A percentile compares a stretch with the other conserved stretches of the same genome.
phyloP scores from a whole-genome alignment of 2,888 invertebrate species.

The Parnassius mnemosyne region DNA sequence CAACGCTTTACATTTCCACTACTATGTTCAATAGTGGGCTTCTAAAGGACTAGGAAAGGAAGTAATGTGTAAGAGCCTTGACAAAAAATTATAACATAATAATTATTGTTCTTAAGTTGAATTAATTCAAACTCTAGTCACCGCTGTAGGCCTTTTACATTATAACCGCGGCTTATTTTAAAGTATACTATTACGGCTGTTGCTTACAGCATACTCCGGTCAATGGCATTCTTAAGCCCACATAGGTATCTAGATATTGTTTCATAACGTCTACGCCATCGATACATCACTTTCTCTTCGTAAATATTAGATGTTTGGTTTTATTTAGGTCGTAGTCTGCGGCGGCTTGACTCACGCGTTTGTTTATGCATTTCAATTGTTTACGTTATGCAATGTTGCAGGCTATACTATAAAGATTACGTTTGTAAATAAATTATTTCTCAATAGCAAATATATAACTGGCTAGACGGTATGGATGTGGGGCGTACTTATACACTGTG shows the following conservation, averaged over 20 bases:
- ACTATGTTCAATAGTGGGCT: too few species aligned
- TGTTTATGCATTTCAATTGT: slow-evolving; percentile 63
- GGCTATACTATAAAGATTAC: slow-evolving; percentile 53
- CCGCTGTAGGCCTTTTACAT: not conserved
- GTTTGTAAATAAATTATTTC: slow-evolving; percentile 46
- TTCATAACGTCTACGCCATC: slow-evolving; percentile 57
- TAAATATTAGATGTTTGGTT: slow-evolving; percentile 54
- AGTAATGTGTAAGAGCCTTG: too few species aligned
- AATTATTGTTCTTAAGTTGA: too few species aligned
- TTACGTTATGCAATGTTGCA: slow-evolving; percentile 43
- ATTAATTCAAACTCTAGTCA: too few species aligned
- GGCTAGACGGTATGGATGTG: not conserved
- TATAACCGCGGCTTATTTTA: not conserved
- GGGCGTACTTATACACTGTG: not conserved
- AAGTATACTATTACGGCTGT: slow-evolving; percentile 18
- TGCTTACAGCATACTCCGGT: slow-evolving; percentile 29
- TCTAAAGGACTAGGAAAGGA: too few species aligned
- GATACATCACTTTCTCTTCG: slow-evolving; percentile 74
- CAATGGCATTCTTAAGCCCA: slow-evolving; percentile 37
- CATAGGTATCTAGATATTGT: slow-evolving; percentile 37
- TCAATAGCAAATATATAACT: slow-evolving; percentile 27
- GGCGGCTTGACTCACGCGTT: slow-evolving; percentile 55
- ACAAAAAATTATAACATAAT: too few species aligned
- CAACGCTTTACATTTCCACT: too few species aligned
- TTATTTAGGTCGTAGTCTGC: slow-evolving; percentile 53